These are phyloP conservation scores for Oophaga pumilio DNA, from an alignment of 2,113 vertebrate genomes.

Conservation along the genomic window DNA sequence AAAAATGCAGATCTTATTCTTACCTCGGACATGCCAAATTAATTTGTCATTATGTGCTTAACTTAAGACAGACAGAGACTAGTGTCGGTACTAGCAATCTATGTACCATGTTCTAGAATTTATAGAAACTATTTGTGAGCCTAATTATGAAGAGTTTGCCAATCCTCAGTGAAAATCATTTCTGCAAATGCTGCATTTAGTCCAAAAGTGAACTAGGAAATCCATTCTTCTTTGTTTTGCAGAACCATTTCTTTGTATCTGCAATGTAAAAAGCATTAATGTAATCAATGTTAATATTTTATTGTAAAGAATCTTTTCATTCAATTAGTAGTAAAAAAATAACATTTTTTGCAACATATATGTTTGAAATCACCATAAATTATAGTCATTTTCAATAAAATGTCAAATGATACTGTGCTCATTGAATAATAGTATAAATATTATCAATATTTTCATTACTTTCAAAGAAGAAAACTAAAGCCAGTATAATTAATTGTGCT, in stretches of 20 bases:
- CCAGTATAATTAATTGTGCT: background rate
- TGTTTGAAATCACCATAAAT: background rate
- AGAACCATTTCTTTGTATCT: background rate
- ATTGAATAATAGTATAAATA: background rate
- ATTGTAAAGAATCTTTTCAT: background rate
- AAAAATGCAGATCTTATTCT: too few relatives aligned
- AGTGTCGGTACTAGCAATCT: too few relatives aligned
- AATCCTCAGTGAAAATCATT: background rate
- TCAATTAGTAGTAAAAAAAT: background rate
- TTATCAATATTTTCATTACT: background rate
- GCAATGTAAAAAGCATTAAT: background rate
- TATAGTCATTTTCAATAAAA: background rate
- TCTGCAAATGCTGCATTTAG: background rate
- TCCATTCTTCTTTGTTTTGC: background rate
- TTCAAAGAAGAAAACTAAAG: background rate
- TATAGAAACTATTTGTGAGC: too few relatives aligned
- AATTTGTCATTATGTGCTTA: too few relatives aligned
- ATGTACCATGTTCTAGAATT: too few relatives aligned
- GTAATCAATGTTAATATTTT: background rate
- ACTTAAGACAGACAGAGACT: too few relatives aligned
- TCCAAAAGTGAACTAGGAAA: background rate
- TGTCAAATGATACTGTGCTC: background rate
- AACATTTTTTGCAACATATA: background rate
- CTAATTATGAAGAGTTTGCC: background rate
- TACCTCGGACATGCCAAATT: too few relatives aligned